Base-by-base conservation (phyloP, 2,113 vertebrate genomes). In the Hydrolagus affinis region DNA sequence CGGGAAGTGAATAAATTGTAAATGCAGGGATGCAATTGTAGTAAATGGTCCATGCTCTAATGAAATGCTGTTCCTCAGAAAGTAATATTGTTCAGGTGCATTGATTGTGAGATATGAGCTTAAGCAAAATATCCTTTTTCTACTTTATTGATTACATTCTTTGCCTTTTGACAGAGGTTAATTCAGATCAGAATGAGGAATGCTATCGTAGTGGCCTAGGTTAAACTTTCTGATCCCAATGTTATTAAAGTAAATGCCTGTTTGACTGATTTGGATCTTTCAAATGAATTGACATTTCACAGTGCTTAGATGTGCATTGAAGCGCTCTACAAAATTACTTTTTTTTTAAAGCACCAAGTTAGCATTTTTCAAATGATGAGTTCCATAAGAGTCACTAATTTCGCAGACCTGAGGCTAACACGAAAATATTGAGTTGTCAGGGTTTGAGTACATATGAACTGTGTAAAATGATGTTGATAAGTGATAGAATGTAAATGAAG, bases 241-340 rank as follows among this genome's bases (percentile, higher is more conserved):
- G 91, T 93, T 92, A 93, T 94, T 93, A 91, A 92, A 91, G 89
- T 85, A 88, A 91, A 90, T 89, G 85, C 90, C 92, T 92, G 87
- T 89, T 91, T 90, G 89, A 19, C 78, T 83, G 78, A 83, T 80
- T 83, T 25, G 78, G 78, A 83, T 83, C 78, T 83, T 83, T 32
- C 78, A 83, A 66, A 66, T 83, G 66, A 83, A 64, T 32, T 60
- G 78, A 19, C 78, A 66, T 83, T 83, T 83, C 30, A 66, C 17
- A 23, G 25, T 83, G 60, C 62, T 83, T 68, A 83, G 9, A 2
- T 17, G 62, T 15, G 62, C 6, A n/a, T 28, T 21, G 25, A 21
- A 44, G 25, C 25, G 30, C 25, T 15, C 17, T 60, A 64, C 23
- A 80, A 3, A 66, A 68, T 75, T 3, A 68, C 62, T 28, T 25